Conservation (phyloP, 2,888 invertebrate species). For the Synanthedon andrenaeformis region DNA sequence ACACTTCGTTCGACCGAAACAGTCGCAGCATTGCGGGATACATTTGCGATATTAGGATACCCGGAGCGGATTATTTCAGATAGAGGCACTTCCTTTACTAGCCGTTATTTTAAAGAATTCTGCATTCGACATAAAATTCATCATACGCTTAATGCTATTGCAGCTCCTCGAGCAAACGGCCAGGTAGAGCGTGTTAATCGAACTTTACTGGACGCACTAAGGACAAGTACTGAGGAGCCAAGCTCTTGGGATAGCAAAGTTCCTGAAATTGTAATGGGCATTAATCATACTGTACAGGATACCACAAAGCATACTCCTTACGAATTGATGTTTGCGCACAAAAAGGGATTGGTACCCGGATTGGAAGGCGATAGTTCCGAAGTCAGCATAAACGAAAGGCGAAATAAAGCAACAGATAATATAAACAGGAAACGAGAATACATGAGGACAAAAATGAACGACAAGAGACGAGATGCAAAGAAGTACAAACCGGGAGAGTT, state of each 20-base stretch:
- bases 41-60: constrained; percentile 1
- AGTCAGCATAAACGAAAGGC: neutral
- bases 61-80: constrained; percentile 2
- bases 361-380: neutral
- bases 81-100: neutral
- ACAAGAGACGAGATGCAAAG: neutral
- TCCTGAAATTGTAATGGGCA: neutral
- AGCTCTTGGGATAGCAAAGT: constrained; percentile 1
- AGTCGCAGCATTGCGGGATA: neutral
- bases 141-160: constrained; percentile 2
- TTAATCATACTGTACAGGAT: neutral
- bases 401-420: neutral
- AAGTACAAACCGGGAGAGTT: constrained; percentile 4
- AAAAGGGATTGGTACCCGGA: neutral
- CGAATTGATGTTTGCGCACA: constrained; percentile 2
- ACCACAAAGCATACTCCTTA: neutral
- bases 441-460: constrained; percentile 1
- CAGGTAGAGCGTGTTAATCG: constrained; percentile 3
- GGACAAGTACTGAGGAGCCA: neutral
- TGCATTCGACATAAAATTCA: neutral
- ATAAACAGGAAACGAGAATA: neutral
- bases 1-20: constrained; percentile 1
- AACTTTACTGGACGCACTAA: constrained; percentile 2
- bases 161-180: constrained; percentile 3
- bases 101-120: neutral